Conservation (phyloP, 92 coral and sea anemone species). For the Porites lobata region DNA sequence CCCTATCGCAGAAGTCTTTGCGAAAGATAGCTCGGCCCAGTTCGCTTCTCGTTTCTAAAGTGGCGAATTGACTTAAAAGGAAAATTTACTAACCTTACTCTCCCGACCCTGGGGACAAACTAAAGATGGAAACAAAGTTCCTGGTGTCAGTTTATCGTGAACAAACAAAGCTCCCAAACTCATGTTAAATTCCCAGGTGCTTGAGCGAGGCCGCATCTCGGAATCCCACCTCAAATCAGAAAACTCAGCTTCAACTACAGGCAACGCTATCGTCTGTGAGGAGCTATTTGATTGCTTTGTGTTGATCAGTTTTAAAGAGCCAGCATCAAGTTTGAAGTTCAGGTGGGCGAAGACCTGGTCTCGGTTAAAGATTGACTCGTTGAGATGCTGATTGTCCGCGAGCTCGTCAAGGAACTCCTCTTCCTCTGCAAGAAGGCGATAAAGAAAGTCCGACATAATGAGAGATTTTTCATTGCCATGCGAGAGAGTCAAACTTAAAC, state of each 20-base stretch:
- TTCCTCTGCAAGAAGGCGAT: constrained; percentile 76
- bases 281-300: constrained; percentile 50
- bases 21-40: too few species aligned
- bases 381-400: constrained; percentile 62
- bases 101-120: constrained; percentile 89
- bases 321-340: constrained; percentile 88
- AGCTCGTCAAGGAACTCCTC: constrained; percentile 95
- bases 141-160: constrained; percentile 83
- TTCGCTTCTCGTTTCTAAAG: too few species aligned
- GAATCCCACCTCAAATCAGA: constrained; percentile 93
- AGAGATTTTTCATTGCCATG: not conserved
- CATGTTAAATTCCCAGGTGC: constrained; percentile 96
- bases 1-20: too few species aligned
- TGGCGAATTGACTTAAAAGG: not conserved
- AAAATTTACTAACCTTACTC: constrained; percentile 1
- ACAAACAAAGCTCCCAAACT: constrained; percentile 93
- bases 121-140: constrained; percentile 84
- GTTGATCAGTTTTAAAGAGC: constrained; percentile 87
- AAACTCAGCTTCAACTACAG: constrained; percentile 87
- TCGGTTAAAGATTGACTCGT: constrained; percentile 96
- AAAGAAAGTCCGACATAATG: not conserved
- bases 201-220: constrained; percentile 93
- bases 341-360: constrained; percentile 96
- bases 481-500: too few species aligned
- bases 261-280: constrained; percentile 33